A percentile compares a stretch with the other conserved stretches of the same genome.
These are phyloP conservation scores for Takifugu bimaculatus DNA, from an alignment of 2,113 vertebrate species.

Conservation along the genomic window DNA sequence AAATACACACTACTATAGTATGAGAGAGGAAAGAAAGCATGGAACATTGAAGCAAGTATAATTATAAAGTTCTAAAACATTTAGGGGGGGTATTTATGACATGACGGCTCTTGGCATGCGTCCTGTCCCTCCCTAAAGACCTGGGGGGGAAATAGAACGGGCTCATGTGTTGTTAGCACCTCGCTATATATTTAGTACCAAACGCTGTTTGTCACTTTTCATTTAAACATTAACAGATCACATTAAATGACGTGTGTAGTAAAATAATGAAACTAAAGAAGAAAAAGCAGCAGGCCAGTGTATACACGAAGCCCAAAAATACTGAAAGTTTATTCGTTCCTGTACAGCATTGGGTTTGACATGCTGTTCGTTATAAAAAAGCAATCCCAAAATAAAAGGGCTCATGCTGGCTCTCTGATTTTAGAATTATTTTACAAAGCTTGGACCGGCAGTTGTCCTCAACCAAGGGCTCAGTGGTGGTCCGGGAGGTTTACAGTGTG, in stretches of 20 bases:
- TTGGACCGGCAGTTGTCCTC: not conserved
- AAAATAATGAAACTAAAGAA: too few species aligned
- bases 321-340: too few species aligned
- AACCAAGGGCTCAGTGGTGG: slow-evolving; percentile 15
- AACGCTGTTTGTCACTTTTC: slow-evolving; percentile 6
- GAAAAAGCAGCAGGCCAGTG: too few species aligned
- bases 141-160: slow-evolving; percentile 2
- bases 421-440: not conserved
- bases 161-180: slow-evolving; percentile 20
- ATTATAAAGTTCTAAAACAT: slow-evolving; percentile 50
- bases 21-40: slow-evolving; percentile 10
- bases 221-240: slow-evolving; percentile 1
- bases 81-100: slow-evolving; percentile 55
- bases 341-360: too few species aligned
- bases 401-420: not conserved
- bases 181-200: not conserved
- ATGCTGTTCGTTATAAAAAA: too few species aligned
- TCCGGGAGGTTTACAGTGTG: slow-evolving; percentile 37
- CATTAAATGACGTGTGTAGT: not conserved
- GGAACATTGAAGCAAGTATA: slow-evolving; percentile 28
- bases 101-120: slow-evolving; percentile 50
- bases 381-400: too few species aligned
- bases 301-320: too few species aligned
- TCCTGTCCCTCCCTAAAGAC: slow-evolving; percentile 33
- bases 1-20: slow-evolving; percentile 9